phyloP scores from a whole-genome alignment of 2,888 invertebrate genomes.

The Bursaphelenchus okinawaensis region DNA sequence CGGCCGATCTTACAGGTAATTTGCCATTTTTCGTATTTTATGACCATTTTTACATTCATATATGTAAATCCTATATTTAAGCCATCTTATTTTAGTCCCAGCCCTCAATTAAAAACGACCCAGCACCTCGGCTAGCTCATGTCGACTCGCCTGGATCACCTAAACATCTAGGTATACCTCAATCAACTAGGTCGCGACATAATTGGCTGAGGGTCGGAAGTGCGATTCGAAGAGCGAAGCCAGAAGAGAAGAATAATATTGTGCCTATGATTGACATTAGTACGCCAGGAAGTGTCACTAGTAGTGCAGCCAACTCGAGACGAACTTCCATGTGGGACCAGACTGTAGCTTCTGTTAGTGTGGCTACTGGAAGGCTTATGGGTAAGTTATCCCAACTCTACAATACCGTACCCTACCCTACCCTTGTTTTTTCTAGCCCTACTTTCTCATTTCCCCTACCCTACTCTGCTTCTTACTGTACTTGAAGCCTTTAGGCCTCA shows the following conservation, averaged over 20 bases:
- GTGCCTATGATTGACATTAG: constrained; percentile 49
- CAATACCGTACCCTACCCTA: no score
- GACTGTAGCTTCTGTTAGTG: constrained; percentile 13
- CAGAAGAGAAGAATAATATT: background rate
- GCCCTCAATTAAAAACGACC: no score
- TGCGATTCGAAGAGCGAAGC: constrained; percentile 9
- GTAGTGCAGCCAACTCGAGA: constrained; percentile 17
- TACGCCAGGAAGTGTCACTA: constrained; percentile 34
- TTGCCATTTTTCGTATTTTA: no score
- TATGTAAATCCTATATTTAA: no score
- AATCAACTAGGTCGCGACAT: background rate
- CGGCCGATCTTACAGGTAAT: background rate
- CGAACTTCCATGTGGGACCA: constrained; percentile 25
- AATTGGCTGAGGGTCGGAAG: constrained; percentile 20
- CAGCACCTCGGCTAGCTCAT: no score
- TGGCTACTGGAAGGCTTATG: background rate
- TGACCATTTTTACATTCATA: no score
- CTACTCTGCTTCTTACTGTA: no score
- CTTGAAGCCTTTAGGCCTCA: no score
- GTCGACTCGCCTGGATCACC: background rate
- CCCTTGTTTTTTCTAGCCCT: no score
- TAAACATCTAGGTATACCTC: background rate
- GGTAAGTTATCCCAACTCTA: background rate
- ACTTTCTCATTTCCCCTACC: no score
- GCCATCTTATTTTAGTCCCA: no score